Percentiles rank a stretch among this genome's conserved stretches.
Evolutionary conservation across 1,140 invertebrate genomes (phyloP).

Genomic region (Ctenoplectra terminalis): DNA sequence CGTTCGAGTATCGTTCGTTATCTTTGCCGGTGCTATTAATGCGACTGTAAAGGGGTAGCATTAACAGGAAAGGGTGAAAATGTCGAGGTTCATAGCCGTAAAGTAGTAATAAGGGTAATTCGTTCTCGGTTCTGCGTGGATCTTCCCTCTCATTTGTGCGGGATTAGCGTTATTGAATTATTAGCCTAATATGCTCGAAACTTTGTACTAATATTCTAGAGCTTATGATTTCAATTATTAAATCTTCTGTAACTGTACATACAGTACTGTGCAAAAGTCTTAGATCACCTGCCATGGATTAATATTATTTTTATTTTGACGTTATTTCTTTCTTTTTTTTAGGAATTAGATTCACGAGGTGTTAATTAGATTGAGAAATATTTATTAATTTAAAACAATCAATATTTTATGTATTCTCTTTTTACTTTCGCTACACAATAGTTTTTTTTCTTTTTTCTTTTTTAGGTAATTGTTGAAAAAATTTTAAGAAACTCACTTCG

Average conservation of each 20-base stretch:
- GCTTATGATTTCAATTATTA: neutral
- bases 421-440: no score
- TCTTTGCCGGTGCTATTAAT: conserved; percentile 38
- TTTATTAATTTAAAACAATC: no score
- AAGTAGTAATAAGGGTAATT: conserved; percentile 29
- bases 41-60: conserved; percentile 40
- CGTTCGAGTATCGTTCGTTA: conserved; percentile 30
- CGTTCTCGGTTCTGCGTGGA: neutral
- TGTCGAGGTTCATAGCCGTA: conserved; percentile 2
- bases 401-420: no score
- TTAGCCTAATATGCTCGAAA: neutral
- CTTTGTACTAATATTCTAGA: neutral
- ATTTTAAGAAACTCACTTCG: no score
- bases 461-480: no score
- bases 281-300: neutral
- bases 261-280: no score
- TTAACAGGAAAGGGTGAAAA: conserved; percentile 24
- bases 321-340: no score
- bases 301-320: no score
- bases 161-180: conserved; percentile 2
- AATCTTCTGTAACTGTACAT: neutral
- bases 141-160: neutral
- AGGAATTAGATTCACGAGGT: no score
- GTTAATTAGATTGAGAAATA: no score
- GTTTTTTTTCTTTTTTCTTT: no score